Evolutionary conservation across 2,888 invertebrate genomes (phyloP).

Genomic region (Athalia rosae): DNA sequence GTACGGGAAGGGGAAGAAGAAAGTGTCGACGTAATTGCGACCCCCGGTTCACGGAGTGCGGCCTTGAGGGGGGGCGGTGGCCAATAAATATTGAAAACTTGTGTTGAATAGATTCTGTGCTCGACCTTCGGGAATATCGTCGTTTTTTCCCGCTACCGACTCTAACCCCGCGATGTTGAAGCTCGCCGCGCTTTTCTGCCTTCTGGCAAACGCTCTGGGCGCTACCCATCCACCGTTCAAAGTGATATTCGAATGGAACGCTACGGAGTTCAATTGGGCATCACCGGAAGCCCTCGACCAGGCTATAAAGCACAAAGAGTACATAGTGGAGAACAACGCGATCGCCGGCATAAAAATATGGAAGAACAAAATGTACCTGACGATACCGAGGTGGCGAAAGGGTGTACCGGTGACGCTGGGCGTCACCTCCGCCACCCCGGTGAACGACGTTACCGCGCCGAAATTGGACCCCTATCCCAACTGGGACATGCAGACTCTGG

Average conservation of each 20-base stretch:
- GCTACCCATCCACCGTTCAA: slow-evolving; percentile 76
- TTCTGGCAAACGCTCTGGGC: slow-evolving; percentile 48
- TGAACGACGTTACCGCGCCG: slow-evolving; percentile 76
- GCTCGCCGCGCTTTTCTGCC: slow-evolving; percentile 49
- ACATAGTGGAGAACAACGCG: slow-evolving; percentile 81
- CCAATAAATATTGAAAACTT: neutral
- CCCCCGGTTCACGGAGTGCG: neutral
- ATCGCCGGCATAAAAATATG: slow-evolving; percentile 82
- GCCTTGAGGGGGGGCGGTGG: neutral
- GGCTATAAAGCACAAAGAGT: slow-evolving; percentile 77
- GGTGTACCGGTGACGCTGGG: slow-evolving; percentile 84
- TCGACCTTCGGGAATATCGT: neutral
- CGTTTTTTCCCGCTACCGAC: no score
- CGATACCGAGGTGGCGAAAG: slow-evolving; percentile 81
- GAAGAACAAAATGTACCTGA: slow-evolving; percentile 81
- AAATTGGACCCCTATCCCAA: slow-evolving; percentile 80
- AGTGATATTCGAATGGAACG: slow-evolving; percentile 84
- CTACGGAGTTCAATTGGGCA: slow-evolving; percentile 82
- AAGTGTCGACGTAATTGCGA: slow-evolving; percentile 26
- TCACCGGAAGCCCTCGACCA: slow-evolving; percentile 76
- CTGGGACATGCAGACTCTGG: slow-evolving; percentile 81
- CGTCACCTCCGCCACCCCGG: slow-evolving; percentile 72
- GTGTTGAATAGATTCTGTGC: neutral
- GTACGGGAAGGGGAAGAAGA: slow-evolving; percentile 24
- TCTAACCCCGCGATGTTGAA: slow-evolving; percentile 46